A percentile compares a stretch with the other conserved stretches of the same genome.
Conservation (phyloP, 2,797 vertebrate species). For the Tadarida brasiliensis region DNA sequence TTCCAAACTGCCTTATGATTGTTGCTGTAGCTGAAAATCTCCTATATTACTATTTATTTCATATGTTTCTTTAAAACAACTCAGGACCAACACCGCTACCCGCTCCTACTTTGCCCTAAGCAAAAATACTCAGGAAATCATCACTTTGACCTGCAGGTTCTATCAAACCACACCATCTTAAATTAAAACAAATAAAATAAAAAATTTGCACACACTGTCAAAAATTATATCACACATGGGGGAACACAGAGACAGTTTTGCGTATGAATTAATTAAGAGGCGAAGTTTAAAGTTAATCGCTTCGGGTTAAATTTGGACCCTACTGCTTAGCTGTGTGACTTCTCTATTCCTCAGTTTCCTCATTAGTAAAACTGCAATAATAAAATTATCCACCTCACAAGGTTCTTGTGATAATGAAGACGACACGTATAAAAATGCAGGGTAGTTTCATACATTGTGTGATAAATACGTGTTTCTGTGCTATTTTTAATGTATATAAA, state of each 20-base stretch:
- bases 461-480: background rate
- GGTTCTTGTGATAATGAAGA: background rate
- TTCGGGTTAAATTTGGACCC: background rate
- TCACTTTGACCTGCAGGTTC: background rate
- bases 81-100: background rate
- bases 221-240: background rate
- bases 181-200: background rate
- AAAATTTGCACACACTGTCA: background rate
- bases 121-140: conserved; percentile 10
- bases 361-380: background rate
- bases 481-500: background rate
- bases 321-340: background rate
- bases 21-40: background rate
- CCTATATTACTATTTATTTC: background rate
- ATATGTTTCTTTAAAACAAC: conserved; percentile 42
- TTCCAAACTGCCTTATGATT: background rate
- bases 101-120: background rate
- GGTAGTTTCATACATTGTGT: background rate
- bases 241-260: background rate
- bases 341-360: background rate
- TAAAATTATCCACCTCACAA: background rate
- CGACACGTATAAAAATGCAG: background rate
- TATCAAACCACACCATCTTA: background rate
- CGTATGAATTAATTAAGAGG: background rate
- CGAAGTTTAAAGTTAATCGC: background rate